phyloP scores from a whole-genome alignment of 2,888 invertebrate species.

The Apomyelois bistriatella region DNA sequence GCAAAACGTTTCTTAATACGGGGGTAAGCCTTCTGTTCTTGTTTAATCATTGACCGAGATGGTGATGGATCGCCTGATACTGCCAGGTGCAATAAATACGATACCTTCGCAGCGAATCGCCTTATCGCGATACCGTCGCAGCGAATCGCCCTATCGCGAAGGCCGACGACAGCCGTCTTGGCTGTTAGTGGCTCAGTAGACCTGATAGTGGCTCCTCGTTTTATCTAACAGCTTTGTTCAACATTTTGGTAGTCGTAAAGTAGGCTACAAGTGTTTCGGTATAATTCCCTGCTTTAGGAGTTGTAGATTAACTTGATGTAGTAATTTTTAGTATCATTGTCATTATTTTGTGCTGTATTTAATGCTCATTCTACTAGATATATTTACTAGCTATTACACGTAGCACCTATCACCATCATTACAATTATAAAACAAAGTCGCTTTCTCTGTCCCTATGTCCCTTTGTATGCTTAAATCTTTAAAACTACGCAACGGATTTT shows the following conservation, averaged over 20 bases:
- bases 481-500: too few relatives aligned
- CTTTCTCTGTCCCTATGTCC: too few relatives aligned
- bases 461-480: too few relatives aligned
- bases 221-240: background rate
- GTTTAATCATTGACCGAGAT: background rate
- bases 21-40: background rate
- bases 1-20: too few relatives aligned
- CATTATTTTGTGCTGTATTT: too few relatives aligned
- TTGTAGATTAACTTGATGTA: too few relatives aligned
- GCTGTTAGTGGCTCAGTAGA: background rate
- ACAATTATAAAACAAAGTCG: too few relatives aligned
- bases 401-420: too few relatives aligned
- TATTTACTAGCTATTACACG: too few relatives aligned
- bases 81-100: slow-evolving; percentile 9
- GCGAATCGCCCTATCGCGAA: background rate
- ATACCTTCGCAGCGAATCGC: background rate
- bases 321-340: too few relatives aligned
- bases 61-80: background rate
- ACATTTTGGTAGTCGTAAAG: background rate
- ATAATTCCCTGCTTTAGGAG: too few relatives aligned
- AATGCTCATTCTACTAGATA: too few relatives aligned
- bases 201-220: background rate
- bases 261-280: background rate
- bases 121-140: background rate
- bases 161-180: background rate